Conservation (phyloP, 2,797 vertebrate genomes). For the Chromis chromis region DNA sequence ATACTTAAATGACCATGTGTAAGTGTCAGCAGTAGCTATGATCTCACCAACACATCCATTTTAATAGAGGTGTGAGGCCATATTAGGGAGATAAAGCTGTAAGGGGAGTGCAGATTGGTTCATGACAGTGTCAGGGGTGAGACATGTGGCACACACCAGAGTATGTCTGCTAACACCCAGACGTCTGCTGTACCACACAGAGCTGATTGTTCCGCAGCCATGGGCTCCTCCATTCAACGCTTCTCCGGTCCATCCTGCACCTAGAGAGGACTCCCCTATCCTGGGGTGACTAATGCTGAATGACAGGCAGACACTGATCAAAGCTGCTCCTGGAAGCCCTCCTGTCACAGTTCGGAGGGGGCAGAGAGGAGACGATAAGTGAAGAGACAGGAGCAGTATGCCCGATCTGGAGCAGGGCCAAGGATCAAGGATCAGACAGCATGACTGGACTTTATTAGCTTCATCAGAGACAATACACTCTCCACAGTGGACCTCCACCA, state of each 20-base stretch:
- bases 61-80: constrained; percentile 63
- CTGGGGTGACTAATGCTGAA: constrained; percentile 86
- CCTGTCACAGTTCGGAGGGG: constrained; percentile 73
- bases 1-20: constrained; percentile 27
- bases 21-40: constrained; percentile 60
- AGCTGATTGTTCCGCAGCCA: constrained; percentile 74
- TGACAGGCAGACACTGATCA: constrained; percentile 88
- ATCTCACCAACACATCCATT: constrained; percentile 58
- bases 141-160: constrained; percentile 82
- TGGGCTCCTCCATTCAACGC: constrained; percentile 65
- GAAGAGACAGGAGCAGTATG: constrained; percentile 80
- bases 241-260: constrained; percentile 64
- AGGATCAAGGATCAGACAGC: constrained; percentile 79
- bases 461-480: constrained; percentile 79
- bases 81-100: constrained; percentile 79
- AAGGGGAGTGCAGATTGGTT: constrained; percentile 63
- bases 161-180: constrained; percentile 76
- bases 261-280: constrained; percentile 64
- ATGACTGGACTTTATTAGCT: constrained; percentile 84
- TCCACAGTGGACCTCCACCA: constrained; percentile 74
- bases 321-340: constrained; percentile 83
- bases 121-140: constrained; percentile 79
- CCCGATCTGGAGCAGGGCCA: constrained; percentile 76
- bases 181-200: constrained; percentile 75
- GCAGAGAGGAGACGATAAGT: constrained; percentile 73